phyloP scores from a whole-genome alignment of 2,113 vertebrate genomes.

The Phylloscopus trochilus region DNA sequence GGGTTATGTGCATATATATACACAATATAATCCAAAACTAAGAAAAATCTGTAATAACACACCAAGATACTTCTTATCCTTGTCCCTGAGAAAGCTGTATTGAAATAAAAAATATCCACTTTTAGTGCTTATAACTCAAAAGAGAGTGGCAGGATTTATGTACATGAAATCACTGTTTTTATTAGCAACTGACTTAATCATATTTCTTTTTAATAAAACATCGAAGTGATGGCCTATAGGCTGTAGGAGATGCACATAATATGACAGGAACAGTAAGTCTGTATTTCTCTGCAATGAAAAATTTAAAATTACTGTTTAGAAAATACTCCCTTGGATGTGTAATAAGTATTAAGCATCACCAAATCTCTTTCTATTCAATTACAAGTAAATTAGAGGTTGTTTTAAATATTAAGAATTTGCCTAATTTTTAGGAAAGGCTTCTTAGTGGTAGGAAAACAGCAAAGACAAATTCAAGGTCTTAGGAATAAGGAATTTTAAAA shows the following conservation, averaged over 20 bases:
- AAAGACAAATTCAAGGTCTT: neutral
- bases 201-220: conserved; percentile 18
- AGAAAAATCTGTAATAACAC: neutral
- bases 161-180: neutral
- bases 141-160: neutral
- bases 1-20: neutral
- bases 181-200: neutral
- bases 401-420: neutral
- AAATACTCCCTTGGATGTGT: neutral
- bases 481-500: neutral
- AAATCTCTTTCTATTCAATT: conserved; percentile 17
- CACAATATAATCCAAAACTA: neutral
- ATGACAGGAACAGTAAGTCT: neutral
- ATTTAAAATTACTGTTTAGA: neutral
- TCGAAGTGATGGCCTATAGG: neutral
- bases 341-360: neutral
- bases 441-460: neutral
- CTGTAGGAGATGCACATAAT: neutral
- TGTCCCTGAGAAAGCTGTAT: neutral
- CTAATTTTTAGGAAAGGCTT: neutral
- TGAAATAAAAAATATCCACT: neutral
- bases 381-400: neutral
- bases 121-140: neutral
- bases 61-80: neutral
- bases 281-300: neutral